phyloP scores from a whole-genome alignment of 1,140 invertebrate species.

The Chironomus striatipennis region DNA sequence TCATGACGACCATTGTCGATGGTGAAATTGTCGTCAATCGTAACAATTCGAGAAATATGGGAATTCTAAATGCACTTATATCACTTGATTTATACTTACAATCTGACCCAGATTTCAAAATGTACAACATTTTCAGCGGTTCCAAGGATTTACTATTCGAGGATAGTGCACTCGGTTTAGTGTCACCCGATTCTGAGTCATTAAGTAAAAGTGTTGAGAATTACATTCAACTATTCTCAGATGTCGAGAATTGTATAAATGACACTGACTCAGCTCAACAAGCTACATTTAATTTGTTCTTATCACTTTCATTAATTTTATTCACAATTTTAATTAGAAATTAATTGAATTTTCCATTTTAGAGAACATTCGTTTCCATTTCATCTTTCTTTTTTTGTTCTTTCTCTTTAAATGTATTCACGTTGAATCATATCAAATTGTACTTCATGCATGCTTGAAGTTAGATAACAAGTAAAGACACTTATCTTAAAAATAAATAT shows the following conservation, averaged over 20 bases:
- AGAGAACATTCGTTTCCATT: too few relatives aligned
- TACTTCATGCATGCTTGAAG: too few relatives aligned
- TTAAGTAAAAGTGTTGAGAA: constrained; percentile 7
- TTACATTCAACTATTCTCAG: constrained; percentile 1
- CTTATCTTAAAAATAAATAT: too few relatives aligned
- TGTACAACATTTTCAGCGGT: constrained; percentile 44
- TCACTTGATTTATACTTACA: constrained; percentile 46
- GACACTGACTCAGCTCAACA: neutral
- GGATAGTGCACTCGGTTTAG: constrained; percentile 26
- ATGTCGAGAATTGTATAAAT: constrained; percentile 2
- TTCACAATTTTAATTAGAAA: neutral
- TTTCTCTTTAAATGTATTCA: too few relatives aligned
- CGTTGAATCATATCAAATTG: too few relatives aligned
- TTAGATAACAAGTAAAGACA: too few relatives aligned
- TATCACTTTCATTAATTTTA: neutral
- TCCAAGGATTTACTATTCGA: constrained; percentile 47
- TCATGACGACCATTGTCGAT: constrained; percentile 48
- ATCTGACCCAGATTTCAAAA: constrained; percentile 36
- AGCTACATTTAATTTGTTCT: neutral
- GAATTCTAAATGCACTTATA: constrained; percentile 40
- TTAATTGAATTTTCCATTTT: neutral
- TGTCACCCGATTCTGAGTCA: neutral
- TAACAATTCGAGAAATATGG: constrained; percentile 35
- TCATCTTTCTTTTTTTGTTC: too few relatives aligned
- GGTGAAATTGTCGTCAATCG: constrained; percentile 44